phyloP scores from a whole-genome alignment of 2,113 vertebrate species.

The Columba livia region DNA sequence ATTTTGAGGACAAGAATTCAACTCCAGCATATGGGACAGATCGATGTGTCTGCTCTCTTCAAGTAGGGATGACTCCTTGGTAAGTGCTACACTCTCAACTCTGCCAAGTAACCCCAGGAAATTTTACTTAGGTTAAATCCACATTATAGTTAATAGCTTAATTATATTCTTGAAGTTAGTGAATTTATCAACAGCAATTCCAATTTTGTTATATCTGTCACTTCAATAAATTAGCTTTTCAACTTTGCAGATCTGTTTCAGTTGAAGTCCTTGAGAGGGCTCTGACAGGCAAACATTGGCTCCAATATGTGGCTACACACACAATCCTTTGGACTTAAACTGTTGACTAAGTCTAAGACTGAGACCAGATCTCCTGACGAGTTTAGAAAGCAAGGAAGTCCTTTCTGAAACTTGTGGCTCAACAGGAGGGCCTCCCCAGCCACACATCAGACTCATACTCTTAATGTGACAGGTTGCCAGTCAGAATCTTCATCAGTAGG shows the following conservation, averaged over 20 bases:
- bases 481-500: too few species aligned
- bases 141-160: too few species aligned
- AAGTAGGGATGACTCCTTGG: neutral
- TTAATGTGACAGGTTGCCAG: too few species aligned
- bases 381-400: neutral
- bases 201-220: neutral
- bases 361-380: neutral
- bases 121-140: too few species aligned
- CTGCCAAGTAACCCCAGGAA: too few species aligned
- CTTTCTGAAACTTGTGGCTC: neutral
- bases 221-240: neutral
- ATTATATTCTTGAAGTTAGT: too few species aligned
- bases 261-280: neutral
- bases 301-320: too few species aligned
- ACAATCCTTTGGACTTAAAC: neutral
- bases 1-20: neutral
- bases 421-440: neutral
- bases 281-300: neutral
- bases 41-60: neutral
- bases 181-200: neutral
- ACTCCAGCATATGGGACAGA: neutral
- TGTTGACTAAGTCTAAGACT: neutral
- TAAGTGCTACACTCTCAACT: too few species aligned
- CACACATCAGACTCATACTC: too few species aligned
- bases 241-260: neutral